A percentile compares a stretch with the other conserved stretches of the same genome.
Evolutionary conservation across 1,140 invertebrate species (phyloP).

Genomic region (Penaeus indicus): DNA sequence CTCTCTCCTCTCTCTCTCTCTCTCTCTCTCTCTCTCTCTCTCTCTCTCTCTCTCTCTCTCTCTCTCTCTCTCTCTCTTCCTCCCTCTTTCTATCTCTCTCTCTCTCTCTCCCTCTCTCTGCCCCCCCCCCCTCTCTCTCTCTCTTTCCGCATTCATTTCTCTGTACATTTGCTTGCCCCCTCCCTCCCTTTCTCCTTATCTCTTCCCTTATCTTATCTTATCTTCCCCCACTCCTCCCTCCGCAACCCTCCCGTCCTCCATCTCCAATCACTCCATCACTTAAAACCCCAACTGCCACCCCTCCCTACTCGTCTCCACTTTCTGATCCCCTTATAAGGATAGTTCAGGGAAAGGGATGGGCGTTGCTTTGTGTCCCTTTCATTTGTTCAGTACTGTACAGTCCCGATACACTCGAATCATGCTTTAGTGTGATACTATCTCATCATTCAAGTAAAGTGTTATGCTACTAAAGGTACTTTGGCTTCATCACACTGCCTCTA

Average conservation of each 20-base stretch:
- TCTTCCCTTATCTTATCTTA: background rate
- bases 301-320: no score
- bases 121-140: background rate
- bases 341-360: no score
- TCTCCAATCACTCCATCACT: background rate
- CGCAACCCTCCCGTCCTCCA: background rate
- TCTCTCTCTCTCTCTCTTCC: slow-evolving; percentile 26
- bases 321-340: no score
- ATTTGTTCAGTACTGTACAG: no score
- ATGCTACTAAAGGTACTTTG: no score
- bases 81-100: background rate
- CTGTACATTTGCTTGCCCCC: background rate
- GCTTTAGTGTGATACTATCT: no score
- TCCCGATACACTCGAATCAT: no score
- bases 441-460: no score
- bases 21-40: background rate
- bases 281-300: background rate
- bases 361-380: no score
- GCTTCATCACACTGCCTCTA: no score
- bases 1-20: background rate
- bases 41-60: background rate
- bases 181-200: slow-evolving; percentile 4
- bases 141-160: background rate
- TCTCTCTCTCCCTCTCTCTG: background rate
- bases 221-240: background rate